These are phyloP conservation scores for Acanthaster planci DNA, from an alignment of 35 echinoderm and acorn worm genomes.

Conservation along the genomic window DNA sequence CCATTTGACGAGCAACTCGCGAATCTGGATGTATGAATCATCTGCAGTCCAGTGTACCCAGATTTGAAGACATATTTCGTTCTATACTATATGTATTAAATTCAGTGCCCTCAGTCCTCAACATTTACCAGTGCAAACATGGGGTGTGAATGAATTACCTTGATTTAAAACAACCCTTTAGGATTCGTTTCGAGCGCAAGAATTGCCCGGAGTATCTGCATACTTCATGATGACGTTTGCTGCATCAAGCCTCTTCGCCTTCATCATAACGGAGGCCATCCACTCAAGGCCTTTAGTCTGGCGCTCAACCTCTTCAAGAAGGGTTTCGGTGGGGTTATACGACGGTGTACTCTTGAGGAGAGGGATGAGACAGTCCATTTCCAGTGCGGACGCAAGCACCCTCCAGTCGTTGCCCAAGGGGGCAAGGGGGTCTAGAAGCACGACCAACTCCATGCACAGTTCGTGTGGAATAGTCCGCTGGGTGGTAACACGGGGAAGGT, in stretches of 20 bases:
- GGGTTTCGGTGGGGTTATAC: constrained; percentile 43
- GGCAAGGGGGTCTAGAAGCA: constrained; percentile 55
- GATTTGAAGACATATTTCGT: too few species aligned
- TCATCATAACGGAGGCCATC: constrained; percentile 46
- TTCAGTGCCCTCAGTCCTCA: too few species aligned
- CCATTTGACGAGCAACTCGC: too few species aligned
- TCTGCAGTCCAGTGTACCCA: too few species aligned
- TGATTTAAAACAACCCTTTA: too few species aligned
- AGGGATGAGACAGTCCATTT: constrained; percentile 59
- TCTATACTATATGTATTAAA: too few species aligned
- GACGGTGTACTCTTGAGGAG: constrained; percentile 24
- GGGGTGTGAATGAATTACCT: too few species aligned
- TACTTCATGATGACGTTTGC: constrained; percentile 53
- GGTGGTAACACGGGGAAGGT: not conserved
- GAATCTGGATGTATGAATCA: too few species aligned
- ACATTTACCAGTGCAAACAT: too few species aligned
- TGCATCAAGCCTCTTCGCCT: constrained; percentile 66
- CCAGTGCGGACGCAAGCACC: constrained; percentile 64
- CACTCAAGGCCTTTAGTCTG: constrained; percentile 54
- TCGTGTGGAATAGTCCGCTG: constrained; percentile 36
- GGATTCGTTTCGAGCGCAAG: not conserved
- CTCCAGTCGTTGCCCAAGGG: constrained; percentile 84
- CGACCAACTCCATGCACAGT: constrained; percentile 29
- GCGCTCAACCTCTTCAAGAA: constrained; percentile 63
- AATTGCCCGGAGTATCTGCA: not conserved